Base-by-base conservation (phyloP, 2,797 vertebrate species). In the Betta splendens region DNA sequence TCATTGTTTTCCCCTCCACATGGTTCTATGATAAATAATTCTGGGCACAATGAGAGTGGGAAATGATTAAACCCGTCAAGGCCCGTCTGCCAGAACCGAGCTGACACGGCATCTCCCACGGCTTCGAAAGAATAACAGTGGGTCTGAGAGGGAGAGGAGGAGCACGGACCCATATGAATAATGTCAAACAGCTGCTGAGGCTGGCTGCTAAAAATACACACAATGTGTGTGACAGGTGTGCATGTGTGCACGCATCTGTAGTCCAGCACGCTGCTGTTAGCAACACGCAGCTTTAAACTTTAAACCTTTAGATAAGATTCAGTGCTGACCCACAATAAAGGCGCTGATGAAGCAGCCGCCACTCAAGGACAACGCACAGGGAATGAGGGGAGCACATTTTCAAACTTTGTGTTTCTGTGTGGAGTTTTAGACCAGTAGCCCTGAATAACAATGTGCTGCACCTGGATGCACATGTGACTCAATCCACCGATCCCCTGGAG, bases 121-220 rank as follows among this genome's bases (percentile, higher is more conserved):
- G 77, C 82, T 84, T 35, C 69, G 72, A 75, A 86, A 89, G 80
- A 89, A 90, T 85, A 89, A 88, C 81, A 89, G 9, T 66, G 75
- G 69, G 75, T 77, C 71, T 77, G 70, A 72, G 77, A 63, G 62
- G 73, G 81, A 85, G 73, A 55, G 75, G 83, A 69, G 61, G 82
- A 80, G 81, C 69, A 44, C 78, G 82, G 67, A 74, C 69, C 85
- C 87, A 88, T 89, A 86, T 88, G 88, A 89, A 78, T 92, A 90
- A 91, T 89, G 82, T 77, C 84, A 82, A 90, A 83, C 90, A 91
- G 89, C 90, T 91, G 89, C 75, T 68, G 26, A 9, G 69, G 44
- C 69, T 18, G 47, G 69, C 65, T 31, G 67, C 89, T 91, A 90
- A 89, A 91, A 90, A 91, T 89, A 89, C 79, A 78, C 71, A 48